Evolutionary conservation across 2,113 vertebrate species (phyloP).

Genomic region (Orthochromis indermauri): DNA sequence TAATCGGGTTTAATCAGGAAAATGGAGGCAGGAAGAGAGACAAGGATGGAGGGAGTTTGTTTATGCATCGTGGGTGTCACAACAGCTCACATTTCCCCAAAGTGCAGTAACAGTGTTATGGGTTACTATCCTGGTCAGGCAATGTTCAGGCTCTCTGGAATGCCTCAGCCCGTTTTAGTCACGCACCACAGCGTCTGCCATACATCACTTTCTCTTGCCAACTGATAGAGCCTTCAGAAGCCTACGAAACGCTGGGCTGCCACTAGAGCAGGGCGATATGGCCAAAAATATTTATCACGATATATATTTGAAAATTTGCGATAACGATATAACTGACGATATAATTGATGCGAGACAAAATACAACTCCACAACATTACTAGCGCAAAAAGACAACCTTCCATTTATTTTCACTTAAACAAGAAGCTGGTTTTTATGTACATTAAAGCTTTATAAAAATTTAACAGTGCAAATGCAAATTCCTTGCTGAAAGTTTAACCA

Average conservation of each 20-base stretch:
- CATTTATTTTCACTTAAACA: too few relatives aligned
- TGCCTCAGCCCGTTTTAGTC: constrained; percentile 29
- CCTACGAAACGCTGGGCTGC: background rate
- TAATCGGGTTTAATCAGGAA: background rate
- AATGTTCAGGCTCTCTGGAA: constrained; percentile 14
- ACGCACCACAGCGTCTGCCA: constrained; percentile 18
- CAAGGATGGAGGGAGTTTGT: background rate
- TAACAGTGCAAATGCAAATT: too few relatives aligned
- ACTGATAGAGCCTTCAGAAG: background rate
- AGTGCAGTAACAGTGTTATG: background rate
- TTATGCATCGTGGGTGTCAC: background rate
- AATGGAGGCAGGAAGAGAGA: background rate
- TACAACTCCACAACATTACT: too few relatives aligned
- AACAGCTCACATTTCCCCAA: background rate
- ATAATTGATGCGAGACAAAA: too few relatives aligned
- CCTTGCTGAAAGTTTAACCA: too few relatives aligned
- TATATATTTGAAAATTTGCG: too few relatives aligned
- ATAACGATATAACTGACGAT: too few relatives aligned
- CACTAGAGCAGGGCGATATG: too few relatives aligned
- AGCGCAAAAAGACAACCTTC: too few relatives aligned
- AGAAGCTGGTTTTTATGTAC: too few relatives aligned
- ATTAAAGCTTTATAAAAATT: too few relatives aligned
- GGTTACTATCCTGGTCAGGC: constrained; percentile 24
- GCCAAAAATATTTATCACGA: too few relatives aligned
- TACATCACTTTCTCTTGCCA: constrained; percentile 6